These are phyloP conservation scores for Trachymyrmex cornetzi DNA, from an alignment of 1,140 invertebrate genomes.

Conservation along the genomic window DNA sequence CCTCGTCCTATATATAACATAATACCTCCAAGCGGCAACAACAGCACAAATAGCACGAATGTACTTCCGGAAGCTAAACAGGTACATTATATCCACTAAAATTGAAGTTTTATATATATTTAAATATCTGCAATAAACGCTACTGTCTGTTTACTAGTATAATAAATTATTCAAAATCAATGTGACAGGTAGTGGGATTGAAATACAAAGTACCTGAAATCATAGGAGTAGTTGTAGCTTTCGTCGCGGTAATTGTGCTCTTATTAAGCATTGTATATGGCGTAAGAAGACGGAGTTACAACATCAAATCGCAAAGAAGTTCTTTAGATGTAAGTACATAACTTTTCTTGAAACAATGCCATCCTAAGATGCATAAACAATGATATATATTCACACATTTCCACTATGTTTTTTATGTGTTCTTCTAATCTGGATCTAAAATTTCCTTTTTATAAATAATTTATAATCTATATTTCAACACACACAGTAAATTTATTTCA, in stretches of 20 bases:
- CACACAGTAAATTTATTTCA: slow-evolving; percentile 6
- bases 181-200: slow-evolving; percentile 77
- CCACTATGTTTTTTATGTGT: background rate
- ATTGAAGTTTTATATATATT: background rate
- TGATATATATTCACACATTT: background rate
- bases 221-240: slow-evolving; percentile 80
- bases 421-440: background rate
- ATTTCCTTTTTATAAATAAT: background rate
- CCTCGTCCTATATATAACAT: slow-evolving; percentile 89
- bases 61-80: slow-evolving; percentile 81
- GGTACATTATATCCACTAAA: slow-evolving; percentile 72
- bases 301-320: slow-evolving; percentile 69
- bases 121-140: background rate
- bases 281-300: slow-evolving; percentile 78
- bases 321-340: slow-evolving; percentile 68
- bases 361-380: background rate
- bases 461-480: background rate
- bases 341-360: background rate
- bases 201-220: slow-evolving; percentile 82
- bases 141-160: background rate
- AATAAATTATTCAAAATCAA: slow-evolving; percentile 15
- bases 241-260: slow-evolving; percentile 77
- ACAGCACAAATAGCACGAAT: slow-evolving; percentile 82
- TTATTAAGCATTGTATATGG: slow-evolving; percentile 78
- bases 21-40: slow-evolving; percentile 87